These are phyloP conservation scores for Synanthedon formicaeformis DNA, from an alignment of 2,888 invertebrate genomes.

Conservation along the genomic window DNA sequence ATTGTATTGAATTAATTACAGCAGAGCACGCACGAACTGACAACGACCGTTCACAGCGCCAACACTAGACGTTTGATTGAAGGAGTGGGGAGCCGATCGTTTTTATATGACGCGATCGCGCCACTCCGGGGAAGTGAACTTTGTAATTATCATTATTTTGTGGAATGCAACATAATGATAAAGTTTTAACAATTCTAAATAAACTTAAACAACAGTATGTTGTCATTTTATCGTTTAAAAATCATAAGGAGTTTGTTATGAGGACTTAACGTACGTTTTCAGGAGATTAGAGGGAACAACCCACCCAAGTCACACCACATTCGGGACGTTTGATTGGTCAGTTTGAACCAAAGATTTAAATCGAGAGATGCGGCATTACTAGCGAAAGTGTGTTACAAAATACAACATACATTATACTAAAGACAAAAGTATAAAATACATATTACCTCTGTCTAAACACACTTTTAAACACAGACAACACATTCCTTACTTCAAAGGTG, in stretches of 20 bases:
- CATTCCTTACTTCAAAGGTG: too few species aligned
- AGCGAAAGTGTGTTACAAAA: too few species aligned
- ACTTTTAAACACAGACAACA: too few species aligned
- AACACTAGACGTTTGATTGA: conserved; percentile 55
- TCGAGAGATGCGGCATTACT: too few species aligned
- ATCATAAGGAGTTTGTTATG: neutral
- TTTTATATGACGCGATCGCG: conserved; percentile 65
- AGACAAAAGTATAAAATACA: too few species aligned
- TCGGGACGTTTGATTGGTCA: conserved; percentile 44
- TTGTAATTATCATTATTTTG: conserved; percentile 39
- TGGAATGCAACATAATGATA: conserved; percentile 20
- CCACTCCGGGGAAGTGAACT: conserved; percentile 56
- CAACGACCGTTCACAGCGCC: conserved; percentile 32
- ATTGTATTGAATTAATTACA: conserved; percentile 15
- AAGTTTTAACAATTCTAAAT: conserved; percentile 20
- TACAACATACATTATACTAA: too few species aligned
- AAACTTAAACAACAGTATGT: conserved; percentile 3
- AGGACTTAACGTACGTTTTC: conserved; percentile 14
- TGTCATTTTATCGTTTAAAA: neutral
- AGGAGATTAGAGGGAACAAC: conserved; percentile 35
- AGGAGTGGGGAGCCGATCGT: conserved; percentile 52
- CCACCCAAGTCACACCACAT: conserved; percentile 65
- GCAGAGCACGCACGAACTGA: conserved; percentile 36
- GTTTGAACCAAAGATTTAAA: too few species aligned
- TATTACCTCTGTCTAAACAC: too few species aligned